These are phyloP conservation scores for Sebastes oblongus DNA, from an alignment of 2,797 vertebrate genomes.

Conservation along the genomic window DNA sequence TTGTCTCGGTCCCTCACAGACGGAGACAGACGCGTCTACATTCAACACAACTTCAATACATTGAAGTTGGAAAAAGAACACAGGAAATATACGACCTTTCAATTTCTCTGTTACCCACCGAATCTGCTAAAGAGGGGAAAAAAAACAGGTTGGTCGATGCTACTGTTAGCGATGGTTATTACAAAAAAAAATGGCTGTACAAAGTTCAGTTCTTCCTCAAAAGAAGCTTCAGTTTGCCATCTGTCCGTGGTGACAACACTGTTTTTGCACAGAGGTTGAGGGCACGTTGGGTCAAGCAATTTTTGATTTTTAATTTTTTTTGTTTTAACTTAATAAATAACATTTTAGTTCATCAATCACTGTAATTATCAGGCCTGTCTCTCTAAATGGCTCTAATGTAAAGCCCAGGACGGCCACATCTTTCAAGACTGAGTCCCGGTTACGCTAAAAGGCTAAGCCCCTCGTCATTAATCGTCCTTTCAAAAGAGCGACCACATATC, in stretches of 20 bases:
- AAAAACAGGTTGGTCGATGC: constrained; percentile 51
- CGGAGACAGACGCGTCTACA: constrained; percentile 39
- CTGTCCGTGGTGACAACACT: constrained; percentile 30
- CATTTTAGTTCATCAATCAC: constrained; percentile 8
- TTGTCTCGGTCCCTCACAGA: constrained; percentile 28
- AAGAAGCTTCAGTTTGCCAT: constrained; percentile 39
- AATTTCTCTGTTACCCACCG: constrained; percentile 12
- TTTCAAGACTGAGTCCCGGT: constrained; percentile 20
- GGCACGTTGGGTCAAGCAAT: constrained; percentile 49
- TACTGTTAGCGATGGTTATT: constrained; percentile 60
- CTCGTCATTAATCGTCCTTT: constrained; percentile 8
- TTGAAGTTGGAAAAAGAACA: constrained; percentile 52
- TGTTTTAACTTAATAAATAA: constrained; percentile 12
- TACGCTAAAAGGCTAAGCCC: constrained; percentile 17
- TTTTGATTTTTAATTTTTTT: background rate
- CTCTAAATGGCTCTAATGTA: constrained; percentile 18
- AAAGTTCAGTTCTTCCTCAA: constrained; percentile 58
- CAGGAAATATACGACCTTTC: constrained; percentile 18
- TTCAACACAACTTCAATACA: constrained; percentile 63
- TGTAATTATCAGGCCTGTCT: constrained; percentile 3
- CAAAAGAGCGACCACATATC: constrained; percentile 6
- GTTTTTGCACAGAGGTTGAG: constrained; percentile 57
- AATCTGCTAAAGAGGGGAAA: constrained; percentile 37
- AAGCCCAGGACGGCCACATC: constrained; percentile 22
- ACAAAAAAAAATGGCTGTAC: constrained; percentile 64